These are phyloP conservation scores for Criorhina ranunculi DNA, from an alignment of 2,888 invertebrate species.

Conservation along the genomic window DNA sequence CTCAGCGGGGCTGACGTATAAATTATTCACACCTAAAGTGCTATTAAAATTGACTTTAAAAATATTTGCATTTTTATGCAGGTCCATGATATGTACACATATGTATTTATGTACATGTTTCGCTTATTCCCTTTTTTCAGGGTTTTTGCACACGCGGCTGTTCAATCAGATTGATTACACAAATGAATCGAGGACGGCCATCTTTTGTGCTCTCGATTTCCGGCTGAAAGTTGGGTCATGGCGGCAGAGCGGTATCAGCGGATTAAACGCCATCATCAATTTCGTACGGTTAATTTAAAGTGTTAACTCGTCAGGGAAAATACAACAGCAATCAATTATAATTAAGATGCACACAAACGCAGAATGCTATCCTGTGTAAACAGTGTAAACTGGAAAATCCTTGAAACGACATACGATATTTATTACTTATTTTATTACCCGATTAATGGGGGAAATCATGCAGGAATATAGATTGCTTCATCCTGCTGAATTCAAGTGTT, in stretches of 20 bases:
- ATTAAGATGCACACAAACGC: conserved; percentile 56
- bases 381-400: conserved; percentile 17
- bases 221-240: conserved; percentile 36
- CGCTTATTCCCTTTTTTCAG: not conserved
- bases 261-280: conserved; percentile 72
- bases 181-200: conserved; percentile 56
- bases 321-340: conserved; percentile 70
- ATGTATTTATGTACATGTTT: conserved; percentile 6
- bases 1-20: conserved; percentile 52
- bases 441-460: not conserved
- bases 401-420: conserved; percentile 25
- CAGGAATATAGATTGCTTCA: too few relatives aligned
- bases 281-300: conserved; percentile 72
- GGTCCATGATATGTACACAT: conserved; percentile 22
- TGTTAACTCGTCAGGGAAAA: conserved; percentile 68
- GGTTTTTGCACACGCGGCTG: conserved; percentile 15
- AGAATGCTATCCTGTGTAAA: conserved; percentile 23
- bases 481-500: not conserved
- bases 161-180: conserved; percentile 73
- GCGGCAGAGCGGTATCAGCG: conserved; percentile 42
- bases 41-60: conserved; percentile 76
- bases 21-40: conserved; percentile 75
- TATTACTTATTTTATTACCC: conserved; percentile 9
- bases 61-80: conserved; percentile 70
- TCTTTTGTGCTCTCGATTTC: conserved; percentile 66